Percentiles rank a stretch among this genome's conserved stretches.
Evolutionary conservation across 2,888 invertebrate species (phyloP).

Genomic region (Ditylenchus weischeri): DNA sequence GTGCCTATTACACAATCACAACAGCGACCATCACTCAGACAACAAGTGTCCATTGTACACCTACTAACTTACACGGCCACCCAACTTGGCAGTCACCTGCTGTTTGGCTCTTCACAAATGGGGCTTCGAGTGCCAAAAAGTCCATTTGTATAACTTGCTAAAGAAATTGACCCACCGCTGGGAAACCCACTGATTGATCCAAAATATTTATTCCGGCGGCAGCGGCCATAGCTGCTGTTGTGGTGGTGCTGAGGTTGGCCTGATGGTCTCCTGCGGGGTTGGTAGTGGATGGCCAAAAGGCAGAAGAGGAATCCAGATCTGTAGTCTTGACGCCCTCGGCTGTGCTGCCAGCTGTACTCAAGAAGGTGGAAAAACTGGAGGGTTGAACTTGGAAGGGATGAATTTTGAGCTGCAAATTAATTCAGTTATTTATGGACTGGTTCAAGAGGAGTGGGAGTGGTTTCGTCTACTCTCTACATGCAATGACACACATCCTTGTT

Average conservation of each 20-base stretch:
- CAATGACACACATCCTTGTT: too few relatives aligned
- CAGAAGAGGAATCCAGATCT: not conserved
- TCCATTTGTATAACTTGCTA: too few relatives aligned
- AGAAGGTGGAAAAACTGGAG: conserved; percentile 1
- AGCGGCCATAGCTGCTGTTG: not conserved
- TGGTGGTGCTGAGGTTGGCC: not conserved
- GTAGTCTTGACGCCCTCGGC: not conserved
- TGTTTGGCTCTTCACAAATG: too few relatives aligned
- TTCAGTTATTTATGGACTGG: too few relatives aligned
- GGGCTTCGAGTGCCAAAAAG: too few relatives aligned
- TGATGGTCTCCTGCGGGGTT: not conserved
- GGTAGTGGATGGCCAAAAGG: conserved; percentile 1
- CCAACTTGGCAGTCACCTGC: too few relatives aligned
- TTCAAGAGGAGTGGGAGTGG: too few relatives aligned
- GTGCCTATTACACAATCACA: too few relatives aligned
- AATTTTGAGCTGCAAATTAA: conserved; percentile 9
- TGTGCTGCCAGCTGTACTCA: not conserved
- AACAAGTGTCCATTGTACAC: too few relatives aligned
- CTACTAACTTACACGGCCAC: too few relatives aligned
- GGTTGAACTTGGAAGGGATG: conserved; percentile 1
- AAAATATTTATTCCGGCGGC: not conserved
- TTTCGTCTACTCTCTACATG: too few relatives aligned
- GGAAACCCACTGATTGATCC: not conserved
- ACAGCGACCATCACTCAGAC: too few relatives aligned
- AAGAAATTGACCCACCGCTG: not conserved